A percentile compares a stretch with the other conserved stretches of the same genome.
Evolutionary conservation across 2,888 invertebrate species (phyloP).

Genomic region (Drosophila anomelani): DNA sequence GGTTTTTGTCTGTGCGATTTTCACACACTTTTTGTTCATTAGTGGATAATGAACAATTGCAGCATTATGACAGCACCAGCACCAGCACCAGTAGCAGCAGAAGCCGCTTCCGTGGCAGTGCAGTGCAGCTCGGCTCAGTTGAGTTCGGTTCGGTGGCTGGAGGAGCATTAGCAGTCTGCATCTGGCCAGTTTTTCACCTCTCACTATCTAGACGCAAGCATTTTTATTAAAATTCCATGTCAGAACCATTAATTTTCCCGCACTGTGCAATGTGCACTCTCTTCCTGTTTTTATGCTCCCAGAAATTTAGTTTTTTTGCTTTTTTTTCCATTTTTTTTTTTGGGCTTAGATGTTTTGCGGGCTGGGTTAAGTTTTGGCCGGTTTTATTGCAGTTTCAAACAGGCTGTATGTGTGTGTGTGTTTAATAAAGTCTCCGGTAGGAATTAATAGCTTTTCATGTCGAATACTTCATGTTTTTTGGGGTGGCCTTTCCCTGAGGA

Average conservation of each 20-base stretch:
- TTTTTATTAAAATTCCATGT: slow-evolving; percentile 80
- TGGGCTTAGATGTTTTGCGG: slow-evolving; percentile 46
- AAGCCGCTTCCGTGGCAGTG: slow-evolving; percentile 33
- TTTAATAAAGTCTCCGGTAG: slow-evolving; percentile 32
- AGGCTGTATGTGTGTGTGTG: slow-evolving; percentile 7
- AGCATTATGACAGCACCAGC: slow-evolving; percentile 78
- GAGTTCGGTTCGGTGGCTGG: slow-evolving; percentile 20
- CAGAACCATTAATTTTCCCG: slow-evolving; percentile 79
- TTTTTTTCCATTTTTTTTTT: slow-evolving; percentile 1
- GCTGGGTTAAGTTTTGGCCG: slow-evolving; percentile 40
- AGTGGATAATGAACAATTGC: slow-evolving; percentile 83
- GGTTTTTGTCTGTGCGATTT: slow-evolving; percentile 73
- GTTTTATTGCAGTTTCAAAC: slow-evolving; percentile 41
- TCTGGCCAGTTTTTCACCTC: slow-evolving; percentile 74
- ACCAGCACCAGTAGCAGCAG: slow-evolving; percentile 47
- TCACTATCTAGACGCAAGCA: slow-evolving; percentile 74
- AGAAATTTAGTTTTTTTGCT: slow-evolving; percentile 13
- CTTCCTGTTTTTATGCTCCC: slow-evolving; percentile 17
- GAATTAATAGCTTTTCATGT: slow-evolving; percentile 38
- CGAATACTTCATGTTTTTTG: slow-evolving; percentile 35
- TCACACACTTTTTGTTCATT: slow-evolving; percentile 82
- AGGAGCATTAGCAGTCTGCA: slow-evolving; percentile 56
- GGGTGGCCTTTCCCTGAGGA: not conserved
- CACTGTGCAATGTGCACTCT: slow-evolving; percentile 29
- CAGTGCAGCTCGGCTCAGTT: slow-evolving; percentile 14